Evolutionary conservation across 2,113 vertebrate species (phyloP).

Genomic region (Damaliscus lunatus): DNA sequence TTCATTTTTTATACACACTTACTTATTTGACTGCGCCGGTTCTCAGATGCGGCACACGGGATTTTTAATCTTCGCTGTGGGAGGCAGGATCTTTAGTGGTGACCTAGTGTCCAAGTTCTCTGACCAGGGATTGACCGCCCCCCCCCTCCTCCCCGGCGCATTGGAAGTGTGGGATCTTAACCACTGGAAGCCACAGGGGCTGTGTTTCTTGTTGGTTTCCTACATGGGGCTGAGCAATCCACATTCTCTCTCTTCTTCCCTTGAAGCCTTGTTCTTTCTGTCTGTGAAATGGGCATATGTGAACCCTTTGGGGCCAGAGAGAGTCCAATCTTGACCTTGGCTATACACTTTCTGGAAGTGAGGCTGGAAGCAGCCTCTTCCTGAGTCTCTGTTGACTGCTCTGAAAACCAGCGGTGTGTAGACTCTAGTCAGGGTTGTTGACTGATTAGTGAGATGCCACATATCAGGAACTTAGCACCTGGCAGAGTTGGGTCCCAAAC

Average conservation of each 20-base stretch:
- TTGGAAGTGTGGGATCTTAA: neutral
- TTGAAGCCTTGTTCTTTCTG: too few relatives aligned
- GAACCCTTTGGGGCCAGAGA: neutral
- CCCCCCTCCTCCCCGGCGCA: neutral
- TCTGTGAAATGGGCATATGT: neutral
- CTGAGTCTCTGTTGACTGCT: neutral
- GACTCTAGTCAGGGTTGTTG: too few relatives aligned
- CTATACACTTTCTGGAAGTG: neutral
- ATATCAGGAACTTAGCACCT: fast-evolving
- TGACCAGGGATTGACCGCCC: fast-evolving
- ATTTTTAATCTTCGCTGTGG: neutral
- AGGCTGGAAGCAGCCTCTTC: neutral
- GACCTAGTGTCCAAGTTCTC: neutral
- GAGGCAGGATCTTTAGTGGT: neutral
- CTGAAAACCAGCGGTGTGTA: neutral
- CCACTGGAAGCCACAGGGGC: neutral
- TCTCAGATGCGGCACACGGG: neutral
- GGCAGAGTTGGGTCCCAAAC: neutral
- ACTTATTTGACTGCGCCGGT: neutral
- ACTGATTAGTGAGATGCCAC: neutral
- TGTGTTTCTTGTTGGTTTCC: neutral
- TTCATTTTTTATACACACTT: neutral
- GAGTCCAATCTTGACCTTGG: neutral
- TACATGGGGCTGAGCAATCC: neutral
- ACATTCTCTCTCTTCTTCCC: neutral